Evolutionary conservation across 2,888 invertebrate species (phyloP), one percentile per base, ranked within the genome.

Genomic region (Spodoptera picta): DNA sequence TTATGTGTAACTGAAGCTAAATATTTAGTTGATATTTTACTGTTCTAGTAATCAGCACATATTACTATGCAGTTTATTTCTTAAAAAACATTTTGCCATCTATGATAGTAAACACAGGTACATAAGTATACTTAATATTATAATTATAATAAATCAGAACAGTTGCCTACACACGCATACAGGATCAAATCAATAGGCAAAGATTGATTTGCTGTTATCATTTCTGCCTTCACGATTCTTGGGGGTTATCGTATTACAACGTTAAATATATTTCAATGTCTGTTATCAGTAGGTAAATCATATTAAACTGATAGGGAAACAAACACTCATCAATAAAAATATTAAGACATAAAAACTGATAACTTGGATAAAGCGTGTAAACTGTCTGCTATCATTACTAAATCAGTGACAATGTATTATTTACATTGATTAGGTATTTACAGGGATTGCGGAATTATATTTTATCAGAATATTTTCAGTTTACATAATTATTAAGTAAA

Each of bases 251-350:
- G 50, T 47, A 36, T 48, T 44, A 41, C 14, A 49, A 54, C 45
- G 55, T 50, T 47, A 4, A 42, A 45, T 27, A 42, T 6, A 49
- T 46, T n/a, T 44, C 36, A 19, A 23, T 55, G 24, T 56, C 10
- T 55, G 47, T 49, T 63, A 73, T 75, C 69, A 56, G 60, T 65
- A 56, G 31, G 59, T 65, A 66, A 47, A 60, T 24, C 60, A 56
- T 61, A 65, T 65, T 60, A 65, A 60, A 62, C 49, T 53, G 60
- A 69, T 67, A 61, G 50, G 51, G 52, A 60, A 52, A 44, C 53
- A 67, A 50, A 54, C 41, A 55, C 62, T 60, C 23, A 75, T 75
- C 65, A 69, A 75, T 69, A 57, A 60, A 53, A 54, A 64, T 58
- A 55, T 62, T 53, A 62, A 52, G 50, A 60, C 60, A 42, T 45